These are phyloP conservation scores for Cettia cetti DNA, from an alignment of 2,113 vertebrate genomes.

Conservation along the genomic window DNA sequence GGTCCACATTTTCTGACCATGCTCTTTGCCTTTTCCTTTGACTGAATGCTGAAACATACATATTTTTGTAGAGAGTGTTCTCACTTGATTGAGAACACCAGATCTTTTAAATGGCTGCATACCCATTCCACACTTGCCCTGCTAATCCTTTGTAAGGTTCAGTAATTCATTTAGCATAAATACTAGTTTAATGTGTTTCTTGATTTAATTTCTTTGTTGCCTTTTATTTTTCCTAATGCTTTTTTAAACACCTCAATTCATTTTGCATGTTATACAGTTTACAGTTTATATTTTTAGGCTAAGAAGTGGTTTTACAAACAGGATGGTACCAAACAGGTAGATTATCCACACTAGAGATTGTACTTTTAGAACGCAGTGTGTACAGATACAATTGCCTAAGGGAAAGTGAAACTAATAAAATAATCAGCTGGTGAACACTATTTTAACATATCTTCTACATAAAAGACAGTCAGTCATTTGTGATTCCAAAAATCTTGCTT, in stretches of 20 bases:
- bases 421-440: conserved; percentile 70
- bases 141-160: conserved; percentile 46
- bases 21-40: conserved; percentile 52
- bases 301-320: conserved; percentile 73
- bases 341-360: conserved; percentile 75
- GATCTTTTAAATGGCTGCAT: conserved; percentile 17
- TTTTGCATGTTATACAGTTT: conserved; percentile 76
- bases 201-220: conserved; percentile 52
- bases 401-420: conserved; percentile 81
- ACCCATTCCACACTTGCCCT: conserved; percentile 50
- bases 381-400: conserved; percentile 73
- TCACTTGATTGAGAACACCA: conserved; percentile 42
- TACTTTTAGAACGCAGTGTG: conserved; percentile 75
- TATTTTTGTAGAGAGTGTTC: conserved; percentile 30
- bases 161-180: conserved; percentile 54
- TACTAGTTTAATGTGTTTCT: conserved; percentile 47
- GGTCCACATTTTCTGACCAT: conserved; percentile 43
- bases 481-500: conserved; percentile 72
- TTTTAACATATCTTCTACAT: conserved; percentile 70
- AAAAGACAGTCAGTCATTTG: conserved; percentile 69
- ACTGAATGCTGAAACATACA: conserved; percentile 35
- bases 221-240: conserved; percentile 61
- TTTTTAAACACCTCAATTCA: conserved; percentile 67
- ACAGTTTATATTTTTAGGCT: conserved; percentile 74
- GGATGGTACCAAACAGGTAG: conserved; percentile 74